Evolutionary conservation across 2,113 vertebrate species (phyloP), one percentile per base, ranked within the genome.

Genomic region (Nansenia antarctica): DNA sequence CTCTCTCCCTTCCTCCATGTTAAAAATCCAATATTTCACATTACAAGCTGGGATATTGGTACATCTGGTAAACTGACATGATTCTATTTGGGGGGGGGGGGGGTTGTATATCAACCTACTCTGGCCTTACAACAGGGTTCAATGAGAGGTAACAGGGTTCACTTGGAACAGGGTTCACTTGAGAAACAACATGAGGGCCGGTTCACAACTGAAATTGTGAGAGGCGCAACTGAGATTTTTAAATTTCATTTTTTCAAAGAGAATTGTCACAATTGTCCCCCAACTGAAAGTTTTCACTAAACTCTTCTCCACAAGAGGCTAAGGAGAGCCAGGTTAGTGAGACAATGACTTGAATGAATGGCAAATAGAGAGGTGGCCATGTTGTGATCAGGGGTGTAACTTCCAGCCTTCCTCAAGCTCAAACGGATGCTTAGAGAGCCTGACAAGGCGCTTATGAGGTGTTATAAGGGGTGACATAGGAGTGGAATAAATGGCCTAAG

Each of bases 1-100:
- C 67, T 49, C 9, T 26, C 42, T 60, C 75, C 80, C 71, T 64
- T 60, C 39, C 37, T 15, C 67, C 67, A 60, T 62, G 47, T 53
- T 71, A 66, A 63, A 82, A 85, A 87, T 80, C 86, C 79, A 81
- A 82, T 78, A 84, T 73, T 93, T 93, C 92, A 93, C 92, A 92
- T 92, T 93, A 89, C 90, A 90, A 64, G 85, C 87, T 87, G 90
- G 92, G 90, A 92, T 92, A 86, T 83, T 77, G 78, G 70, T 79
- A 65, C 67, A 84, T 87, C 74, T 89, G 86, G 73, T 82, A 62
- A 55, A 29, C 18, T 11, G 37, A 27, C 64, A 22, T 37, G 1
- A 15, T 34, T 76, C 66, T 77, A 74, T 73, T 76, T 34, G n/a
- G n/a, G n/a, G n/a, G 57, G 70, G 62, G 53, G 71, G 61, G n/a